phyloP scores from a whole-genome alignment of 2,113 vertebrate species.

The Cervus canadensis region DNA sequence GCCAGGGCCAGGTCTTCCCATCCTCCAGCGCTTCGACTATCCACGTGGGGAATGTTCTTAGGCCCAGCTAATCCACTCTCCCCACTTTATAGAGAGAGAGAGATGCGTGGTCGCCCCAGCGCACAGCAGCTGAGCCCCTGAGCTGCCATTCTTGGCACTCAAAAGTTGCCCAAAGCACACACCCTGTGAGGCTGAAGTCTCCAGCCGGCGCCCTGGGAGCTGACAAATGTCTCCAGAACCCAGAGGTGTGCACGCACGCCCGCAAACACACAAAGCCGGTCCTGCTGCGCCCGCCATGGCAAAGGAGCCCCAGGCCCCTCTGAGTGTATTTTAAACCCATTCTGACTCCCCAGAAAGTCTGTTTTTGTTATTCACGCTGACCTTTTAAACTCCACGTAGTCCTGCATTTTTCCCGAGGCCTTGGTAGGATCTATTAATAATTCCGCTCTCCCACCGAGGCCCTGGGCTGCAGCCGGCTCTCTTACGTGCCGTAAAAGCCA shows the following conservation, averaged over 20 bases:
- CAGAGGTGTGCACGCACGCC: neutral
- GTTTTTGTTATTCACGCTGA: slow-evolving; percentile 81
- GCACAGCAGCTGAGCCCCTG: neutral
- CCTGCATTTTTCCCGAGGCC: slow-evolving; percentile 81
- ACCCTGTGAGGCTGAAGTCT: neutral
- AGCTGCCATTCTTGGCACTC: slow-evolving; percentile 43
- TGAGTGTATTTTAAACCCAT: slow-evolving; percentile 63
- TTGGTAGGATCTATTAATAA: slow-evolving; percentile 83
- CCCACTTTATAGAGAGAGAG: neutral
- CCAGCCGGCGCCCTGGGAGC: neutral
- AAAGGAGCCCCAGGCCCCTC: slow-evolving; percentile 42
- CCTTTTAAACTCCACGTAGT: slow-evolving; percentile 82
- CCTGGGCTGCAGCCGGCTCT: slow-evolving; percentile 44
- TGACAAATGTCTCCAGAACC: slow-evolving; percentile 40
- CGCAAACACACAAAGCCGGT: neutral
- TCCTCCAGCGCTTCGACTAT: neutral
- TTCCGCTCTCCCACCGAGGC: slow-evolving; percentile 79
- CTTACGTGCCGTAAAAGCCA: slow-evolving; percentile 49
- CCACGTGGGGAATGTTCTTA: neutral
- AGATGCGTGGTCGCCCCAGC: neutral
- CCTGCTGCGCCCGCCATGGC: neutral
- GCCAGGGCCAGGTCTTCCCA: neutral
- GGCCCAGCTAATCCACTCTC: neutral
- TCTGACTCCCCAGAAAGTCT: slow-evolving; percentile 81
- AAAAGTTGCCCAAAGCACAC: slow-evolving; percentile 43